Evolutionary conservation across 2,888 invertebrate species (phyloP).

Genomic region (Metallyticus violacea): DNA sequence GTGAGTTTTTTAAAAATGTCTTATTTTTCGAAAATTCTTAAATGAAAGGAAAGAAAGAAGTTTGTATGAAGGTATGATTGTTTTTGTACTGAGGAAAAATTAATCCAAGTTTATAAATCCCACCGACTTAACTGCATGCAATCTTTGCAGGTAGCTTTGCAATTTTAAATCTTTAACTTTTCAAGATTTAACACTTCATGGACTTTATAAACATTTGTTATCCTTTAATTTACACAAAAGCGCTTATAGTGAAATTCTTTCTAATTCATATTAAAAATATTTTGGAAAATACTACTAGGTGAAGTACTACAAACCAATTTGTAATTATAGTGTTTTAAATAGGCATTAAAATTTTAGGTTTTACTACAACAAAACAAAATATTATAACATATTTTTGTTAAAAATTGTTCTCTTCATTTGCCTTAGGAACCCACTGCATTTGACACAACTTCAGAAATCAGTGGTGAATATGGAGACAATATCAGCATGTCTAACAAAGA

Average conservation of each 20-base stretch:
- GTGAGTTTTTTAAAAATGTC: too few relatives aligned
- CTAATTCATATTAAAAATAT: too few relatives aligned
- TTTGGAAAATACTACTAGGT: neutral
- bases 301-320: neutral
- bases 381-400: neutral
- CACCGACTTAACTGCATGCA: neutral
- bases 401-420: neutral
- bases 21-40: too few relatives aligned
- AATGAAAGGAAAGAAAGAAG: too few relatives aligned
- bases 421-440: slow-evolving; percentile 58
- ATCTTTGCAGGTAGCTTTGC: neutral
- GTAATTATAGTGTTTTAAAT: neutral
- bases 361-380: neutral
- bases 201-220: neutral
- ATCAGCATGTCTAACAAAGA: slow-evolving; percentile 66
- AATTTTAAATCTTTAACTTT: neutral
- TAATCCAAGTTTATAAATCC: neutral
- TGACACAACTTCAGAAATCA: slow-evolving; percentile 63
- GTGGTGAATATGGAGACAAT: slow-evolving; percentile 84
- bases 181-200: neutral
- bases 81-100: neutral
- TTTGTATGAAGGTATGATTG: too few relatives aligned
- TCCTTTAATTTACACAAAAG: neutral
- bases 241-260: too few relatives aligned
- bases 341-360: neutral